These are phyloP conservation scores for Leucophora obtusa DNA, from an alignment of 2,888 invertebrate species.

Conservation along the genomic window DNA sequence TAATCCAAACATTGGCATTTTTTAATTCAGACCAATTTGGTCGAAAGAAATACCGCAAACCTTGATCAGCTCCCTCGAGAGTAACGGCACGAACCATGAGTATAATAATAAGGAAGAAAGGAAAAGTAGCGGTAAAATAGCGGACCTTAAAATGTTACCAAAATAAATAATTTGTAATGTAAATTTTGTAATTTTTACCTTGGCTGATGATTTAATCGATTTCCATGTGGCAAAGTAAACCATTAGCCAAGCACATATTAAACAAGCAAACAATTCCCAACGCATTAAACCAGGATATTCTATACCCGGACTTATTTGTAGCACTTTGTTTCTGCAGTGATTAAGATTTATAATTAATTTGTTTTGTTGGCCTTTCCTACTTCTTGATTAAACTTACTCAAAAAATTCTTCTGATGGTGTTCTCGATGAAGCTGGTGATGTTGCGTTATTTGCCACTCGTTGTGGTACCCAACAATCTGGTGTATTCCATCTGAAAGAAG, in stretches of 20 bases:
- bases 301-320: constrained; percentile 90
- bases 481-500: constrained; percentile 83
- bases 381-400: constrained; percentile 83
- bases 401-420: constrained; percentile 96
- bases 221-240: constrained; percentile 98
- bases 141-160: constrained; percentile 81
- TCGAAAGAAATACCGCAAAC: constrained; percentile 91
- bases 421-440: constrained; percentile 85
- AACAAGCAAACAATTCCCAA: constrained; percentile 93
- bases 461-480: constrained; percentile 89
- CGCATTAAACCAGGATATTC: constrained; percentile 89
- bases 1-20: constrained; percentile 95
- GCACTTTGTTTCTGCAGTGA: constrained; percentile 86
- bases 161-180: not conserved
- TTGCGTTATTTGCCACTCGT: constrained; percentile 81
- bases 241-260: constrained; percentile 94
- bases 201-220: constrained; percentile 95
- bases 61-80: constrained; percentile 91
- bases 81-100: constrained; percentile 93
- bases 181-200: constrained; percentile 76
- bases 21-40: constrained; percentile 90
- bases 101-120: constrained; percentile 91
- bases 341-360: not conserved
- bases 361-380: not conserved
- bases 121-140: constrained; percentile 95